Evolutionary conservation across 2,888 invertebrate genomes (phyloP).

Genomic region (Chymomyza fuscimana): DNA sequence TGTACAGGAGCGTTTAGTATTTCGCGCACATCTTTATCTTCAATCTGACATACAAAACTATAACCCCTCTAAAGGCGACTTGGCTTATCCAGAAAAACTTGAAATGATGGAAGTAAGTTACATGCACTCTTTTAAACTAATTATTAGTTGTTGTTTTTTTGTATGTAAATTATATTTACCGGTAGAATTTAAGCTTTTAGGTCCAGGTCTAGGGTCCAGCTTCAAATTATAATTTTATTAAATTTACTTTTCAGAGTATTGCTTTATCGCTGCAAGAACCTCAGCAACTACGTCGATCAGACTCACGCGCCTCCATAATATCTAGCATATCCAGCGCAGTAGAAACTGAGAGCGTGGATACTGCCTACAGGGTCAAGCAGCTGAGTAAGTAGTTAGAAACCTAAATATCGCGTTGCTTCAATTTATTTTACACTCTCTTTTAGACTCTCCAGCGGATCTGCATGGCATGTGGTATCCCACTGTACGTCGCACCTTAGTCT

Average conservation of each 20-base stretch:
- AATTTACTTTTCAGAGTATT: constrained; percentile 81
- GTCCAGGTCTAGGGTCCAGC: background rate
- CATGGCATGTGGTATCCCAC: constrained; percentile 99
- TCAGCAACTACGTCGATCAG: constrained; percentile 82
- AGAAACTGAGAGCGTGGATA: constrained; percentile 85
- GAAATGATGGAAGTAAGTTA: constrained; percentile 94
- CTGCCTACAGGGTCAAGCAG: constrained; percentile 72
- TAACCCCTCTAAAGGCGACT: constrained; percentile 94
- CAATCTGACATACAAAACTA: constrained; percentile 93
- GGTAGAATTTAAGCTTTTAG: too few relatives aligned
- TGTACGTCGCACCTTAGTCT: constrained; percentile 95
- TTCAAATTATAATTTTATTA: background rate
- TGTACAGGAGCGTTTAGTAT: constrained; percentile 97
- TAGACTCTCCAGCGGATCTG: constrained; percentile 94
- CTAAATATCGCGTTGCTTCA: background rate
- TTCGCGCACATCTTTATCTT: constrained; percentile 95
- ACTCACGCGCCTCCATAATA: constrained; percentile 85
- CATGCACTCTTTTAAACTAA: too few relatives aligned
- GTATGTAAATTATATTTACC: background rate
- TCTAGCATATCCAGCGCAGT: constrained; percentile 86
- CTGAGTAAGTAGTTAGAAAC: constrained; percentile 67
- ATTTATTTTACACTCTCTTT: background rate
- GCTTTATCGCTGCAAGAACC: constrained; percentile 84
- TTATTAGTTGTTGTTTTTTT: too few relatives aligned
- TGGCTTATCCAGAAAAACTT: constrained; percentile 98